These are phyloP conservation scores for Platynereis dumerilii DNA, from an alignment of 2,888 invertebrate genomes.

Conservation along the genomic window DNA sequence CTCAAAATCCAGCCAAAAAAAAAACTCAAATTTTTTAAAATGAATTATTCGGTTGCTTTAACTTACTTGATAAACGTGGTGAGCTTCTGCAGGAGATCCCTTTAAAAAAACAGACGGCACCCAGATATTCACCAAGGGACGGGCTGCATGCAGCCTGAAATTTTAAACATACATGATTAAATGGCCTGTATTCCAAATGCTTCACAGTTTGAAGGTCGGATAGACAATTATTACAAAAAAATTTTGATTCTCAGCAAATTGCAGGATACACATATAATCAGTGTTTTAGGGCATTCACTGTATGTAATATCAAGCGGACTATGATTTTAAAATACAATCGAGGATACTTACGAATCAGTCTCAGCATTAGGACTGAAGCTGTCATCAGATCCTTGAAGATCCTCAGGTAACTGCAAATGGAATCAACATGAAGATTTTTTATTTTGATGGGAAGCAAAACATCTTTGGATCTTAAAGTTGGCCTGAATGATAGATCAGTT, in stretches of 20 bases:
- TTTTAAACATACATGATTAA: background rate
- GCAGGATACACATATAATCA: too few relatives aligned
- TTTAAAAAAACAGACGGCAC: constrained; percentile 86
- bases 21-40: background rate
- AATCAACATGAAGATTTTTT: too few relatives aligned
- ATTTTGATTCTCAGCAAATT: too few relatives aligned
- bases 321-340: too few relatives aligned
- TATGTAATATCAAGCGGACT: too few relatives aligned
- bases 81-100: constrained; percentile 74
- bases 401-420: constrained; percentile 49
- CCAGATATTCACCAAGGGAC: constrained; percentile 78
- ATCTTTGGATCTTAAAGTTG: too few relatives aligned
- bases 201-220: too few relatives aligned
- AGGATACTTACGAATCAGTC: constrained; percentile 8
- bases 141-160: constrained; percentile 7
- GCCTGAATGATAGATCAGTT: too few relatives aligned
- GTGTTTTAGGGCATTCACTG: too few relatives aligned
- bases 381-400: constrained; percentile 33
- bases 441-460: too few relatives aligned
- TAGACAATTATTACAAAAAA: too few relatives aligned
- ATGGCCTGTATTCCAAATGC: background rate
- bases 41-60: constrained; percentile 2
- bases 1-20: too few relatives aligned
- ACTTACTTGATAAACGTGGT: constrained; percentile 89
- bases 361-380: constrained; percentile 32